Percentiles rank a stretch among this genome's conserved stretches.
Evolutionary conservation across 2,888 invertebrate genomes (phyloP).

Genomic region (Oscheius sp.): DNA sequence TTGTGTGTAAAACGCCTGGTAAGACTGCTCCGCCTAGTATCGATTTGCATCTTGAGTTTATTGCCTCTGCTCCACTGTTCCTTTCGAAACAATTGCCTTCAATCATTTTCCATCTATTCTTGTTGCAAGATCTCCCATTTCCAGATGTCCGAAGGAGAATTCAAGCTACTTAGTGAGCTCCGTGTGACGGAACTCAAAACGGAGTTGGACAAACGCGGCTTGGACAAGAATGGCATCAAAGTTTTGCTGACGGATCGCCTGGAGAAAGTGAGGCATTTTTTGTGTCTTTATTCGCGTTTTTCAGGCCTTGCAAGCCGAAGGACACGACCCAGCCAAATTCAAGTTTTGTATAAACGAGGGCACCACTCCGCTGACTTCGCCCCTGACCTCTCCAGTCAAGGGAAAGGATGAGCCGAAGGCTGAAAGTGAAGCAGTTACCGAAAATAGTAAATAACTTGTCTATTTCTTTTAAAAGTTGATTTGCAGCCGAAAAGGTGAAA

Average conservation of each 20-base stretch:
- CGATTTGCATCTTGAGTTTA: slow-evolving; percentile 1
- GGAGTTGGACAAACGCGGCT: slow-evolving; percentile 83
- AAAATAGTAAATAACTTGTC: neutral
- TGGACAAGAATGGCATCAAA: slow-evolving; percentile 87
- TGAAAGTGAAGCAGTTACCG: slow-evolving; percentile 3
- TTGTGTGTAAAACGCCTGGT: neutral
- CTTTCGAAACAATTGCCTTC: neutral
- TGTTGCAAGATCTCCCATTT: neutral
- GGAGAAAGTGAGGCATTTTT: slow-evolving; percentile 78
- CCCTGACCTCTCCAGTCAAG: neutral
- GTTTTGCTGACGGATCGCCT: slow-evolving; percentile 86
- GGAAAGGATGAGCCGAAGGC: slow-evolving; percentile 5
- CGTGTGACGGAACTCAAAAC: slow-evolving; percentile 38
- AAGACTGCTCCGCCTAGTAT: slow-evolving; percentile 2
- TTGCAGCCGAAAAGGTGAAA: slow-evolving; percentile 18
- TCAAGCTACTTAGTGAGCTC: slow-evolving; percentile 31
- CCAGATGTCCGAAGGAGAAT: slow-evolving; percentile 36
- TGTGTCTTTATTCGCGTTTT: neutral
- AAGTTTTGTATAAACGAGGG: slow-evolving; percentile 32
- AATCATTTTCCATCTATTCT: neutral
- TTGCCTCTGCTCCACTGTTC: neutral
- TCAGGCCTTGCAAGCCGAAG: slow-evolving; percentile 44
- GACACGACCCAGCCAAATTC: slow-evolving; percentile 42
- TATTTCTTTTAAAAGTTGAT: no score
- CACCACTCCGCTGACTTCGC: neutral